Evolutionary conservation across 2,113 vertebrate species (phyloP), one percentile per base, ranked within the genome.

Genomic region (Argyrosomus japonicus): DNA sequence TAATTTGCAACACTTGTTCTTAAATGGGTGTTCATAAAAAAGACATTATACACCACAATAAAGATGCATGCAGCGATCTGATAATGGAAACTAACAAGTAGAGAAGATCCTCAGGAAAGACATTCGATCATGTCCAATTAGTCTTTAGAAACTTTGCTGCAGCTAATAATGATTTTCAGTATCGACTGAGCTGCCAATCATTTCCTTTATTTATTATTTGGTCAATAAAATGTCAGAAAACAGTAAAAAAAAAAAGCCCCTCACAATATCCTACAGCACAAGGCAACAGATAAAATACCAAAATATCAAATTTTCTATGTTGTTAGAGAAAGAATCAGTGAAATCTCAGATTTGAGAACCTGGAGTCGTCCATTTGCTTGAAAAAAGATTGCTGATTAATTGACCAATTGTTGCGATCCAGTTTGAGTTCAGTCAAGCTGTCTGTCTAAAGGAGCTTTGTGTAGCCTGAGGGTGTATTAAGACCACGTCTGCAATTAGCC

Each of bases 1-100:
- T 47, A 10, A 81, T 77, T 27, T 77, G 54, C 3, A 50, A 73
- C 50, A 56, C 32, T 19, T 77, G 5, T 60, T 68, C 21, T 36
- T 50, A 54, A 76, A 51, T 63, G 25, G 25, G 12, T 56, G 51
- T 60, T 64, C 27, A 64, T 75, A 51, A 75, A 75, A 72, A 54
- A 32, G 25, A 3, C 32, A 14, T 23, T 29, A 0, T 10, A 50
- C 6, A 32, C 19, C 0, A 2, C 23, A 53, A 63, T 63, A 63
- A 71, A 32, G 3, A 8, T 48, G 25, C 14, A 18, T 67, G 13
- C 63, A 57, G 43, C 67, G 23, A 47, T 43, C 11, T 5, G 23
- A 12, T 23, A n/a, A 25, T 32, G 29, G 47, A 36, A 27, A 60
- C 13, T 13, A 68, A 9, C 48, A 25, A 36, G 3, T 14, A 36